phyloP scores from a whole-genome alignment of 2,797 vertebrate genomes.

The Mormyrops attenuatus region DNA sequence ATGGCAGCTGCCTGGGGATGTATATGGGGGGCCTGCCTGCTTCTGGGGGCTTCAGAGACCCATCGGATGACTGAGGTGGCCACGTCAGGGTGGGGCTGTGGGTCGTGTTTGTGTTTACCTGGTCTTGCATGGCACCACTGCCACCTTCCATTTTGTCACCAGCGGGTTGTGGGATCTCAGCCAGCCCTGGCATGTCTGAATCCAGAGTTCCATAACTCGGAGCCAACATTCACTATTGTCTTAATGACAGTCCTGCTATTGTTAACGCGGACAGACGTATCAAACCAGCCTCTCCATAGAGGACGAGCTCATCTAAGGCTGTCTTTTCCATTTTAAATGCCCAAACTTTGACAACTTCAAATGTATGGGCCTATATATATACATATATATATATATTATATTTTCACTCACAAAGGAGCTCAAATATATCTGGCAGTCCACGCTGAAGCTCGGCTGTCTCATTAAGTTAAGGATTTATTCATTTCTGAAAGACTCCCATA shows the following conservation, averaged over 20 bases:
- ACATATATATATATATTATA: conserved; percentile 3
- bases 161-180: conserved; percentile 23
- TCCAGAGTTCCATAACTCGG: neutral
- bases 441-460: neutral
- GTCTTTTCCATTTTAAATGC: neutral
- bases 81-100: neutral
- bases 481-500: conserved; percentile 21
- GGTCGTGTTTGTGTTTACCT: conserved; percentile 24
- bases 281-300: neutral
- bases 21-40: neutral
- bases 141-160: conserved; percentile 29
- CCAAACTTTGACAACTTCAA: neutral
- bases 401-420: conserved; percentile 24
- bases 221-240: conserved; percentile 14
- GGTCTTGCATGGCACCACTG: conserved; percentile 29
- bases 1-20: conserved; percentile 16
- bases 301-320: neutral
- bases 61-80: conserved; percentile 4
- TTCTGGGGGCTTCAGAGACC: neutral
- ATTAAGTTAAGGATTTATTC: conserved; percentile 21
- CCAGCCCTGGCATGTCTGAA: conserved; percentile 22
- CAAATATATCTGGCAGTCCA: conserved; percentile 23
- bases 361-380: neutral
- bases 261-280: neutral
- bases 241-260: conserved; percentile 11